Conservation (phyloP, 1,140 invertebrate genomes). For the Coenobita brevimanus region DNA sequence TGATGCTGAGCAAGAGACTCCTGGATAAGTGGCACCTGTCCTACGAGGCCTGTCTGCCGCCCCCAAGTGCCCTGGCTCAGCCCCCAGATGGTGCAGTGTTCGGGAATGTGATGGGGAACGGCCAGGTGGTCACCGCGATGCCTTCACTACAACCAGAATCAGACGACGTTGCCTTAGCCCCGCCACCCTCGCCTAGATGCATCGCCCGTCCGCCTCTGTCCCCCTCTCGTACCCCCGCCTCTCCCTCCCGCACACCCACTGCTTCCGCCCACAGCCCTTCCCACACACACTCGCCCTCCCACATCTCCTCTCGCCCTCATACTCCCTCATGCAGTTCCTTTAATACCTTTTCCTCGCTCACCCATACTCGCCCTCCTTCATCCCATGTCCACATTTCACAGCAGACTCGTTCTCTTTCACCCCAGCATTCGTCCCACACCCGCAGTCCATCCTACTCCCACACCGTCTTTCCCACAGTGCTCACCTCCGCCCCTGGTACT, state of each 20-base stretch:
- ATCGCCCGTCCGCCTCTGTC: neutral
- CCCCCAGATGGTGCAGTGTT: neutral
- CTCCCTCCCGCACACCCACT: neutral
- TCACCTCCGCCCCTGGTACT: neutral
- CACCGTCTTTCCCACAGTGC: neutral
- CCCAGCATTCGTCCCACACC: neutral
- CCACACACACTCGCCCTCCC: no score
- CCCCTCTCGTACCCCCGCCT: neutral
- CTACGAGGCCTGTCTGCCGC: slow-evolving; percentile 55
- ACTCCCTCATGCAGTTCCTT: no score
- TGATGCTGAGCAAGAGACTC: slow-evolving; percentile 55
- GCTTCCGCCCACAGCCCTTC: neutral
- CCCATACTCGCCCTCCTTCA: no score
- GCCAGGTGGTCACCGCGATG: slow-evolving; percentile 29
- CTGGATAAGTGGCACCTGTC: slow-evolving; percentile 58
- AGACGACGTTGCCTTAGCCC: slow-evolving; percentile 60
- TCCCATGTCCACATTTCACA: no score
- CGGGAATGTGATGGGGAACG: slow-evolving; percentile 15
- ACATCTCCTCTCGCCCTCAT: no score
- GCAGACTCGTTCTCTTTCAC: no score
- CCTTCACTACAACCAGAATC: slow-evolving; percentile 42
- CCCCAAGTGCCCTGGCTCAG: neutral
- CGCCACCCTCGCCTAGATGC: slow-evolving; percentile 8
- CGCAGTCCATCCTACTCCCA: slow-evolving; percentile 5
- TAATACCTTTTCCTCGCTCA: no score